phyloP scores from a whole-genome alignment of 2,113 vertebrate genomes.

The Uria aalge region DNA sequence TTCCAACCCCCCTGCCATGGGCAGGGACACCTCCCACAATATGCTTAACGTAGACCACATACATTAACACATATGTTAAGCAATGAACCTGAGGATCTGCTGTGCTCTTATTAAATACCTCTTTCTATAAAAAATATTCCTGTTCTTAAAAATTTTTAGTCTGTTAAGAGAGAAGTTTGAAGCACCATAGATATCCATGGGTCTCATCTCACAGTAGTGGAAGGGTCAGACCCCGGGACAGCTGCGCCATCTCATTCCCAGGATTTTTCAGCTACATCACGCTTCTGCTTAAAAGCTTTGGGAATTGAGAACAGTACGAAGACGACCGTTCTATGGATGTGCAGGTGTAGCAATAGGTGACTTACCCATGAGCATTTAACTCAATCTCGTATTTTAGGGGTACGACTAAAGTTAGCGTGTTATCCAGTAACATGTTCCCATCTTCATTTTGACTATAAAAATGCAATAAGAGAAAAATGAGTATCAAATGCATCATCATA shows the following conservation, averaged over 20 bases:
- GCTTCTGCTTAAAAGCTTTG: neutral
- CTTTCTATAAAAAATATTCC: neutral
- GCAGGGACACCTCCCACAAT: too few relatives aligned
- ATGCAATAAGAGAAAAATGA: neutral
- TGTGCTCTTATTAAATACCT: neutral
- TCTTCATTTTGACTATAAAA: conserved; percentile 83
- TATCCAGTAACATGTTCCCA: conserved; percentile 72
- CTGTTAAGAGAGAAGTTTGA: neutral
- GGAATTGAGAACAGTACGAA: neutral
- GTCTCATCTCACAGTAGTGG: neutral
- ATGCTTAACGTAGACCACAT: too few relatives aligned
- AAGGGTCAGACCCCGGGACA: neutral
- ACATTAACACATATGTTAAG: neutral
- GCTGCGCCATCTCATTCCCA: neutral
- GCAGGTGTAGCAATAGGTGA: neutral
- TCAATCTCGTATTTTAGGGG: conserved; percentile 85
- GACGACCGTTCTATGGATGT: neutral
- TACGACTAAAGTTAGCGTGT: conserved; percentile 72
- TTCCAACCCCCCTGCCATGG: too few relatives aligned
- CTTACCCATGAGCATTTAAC: conserved; percentile 87
- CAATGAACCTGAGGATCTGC: neutral
- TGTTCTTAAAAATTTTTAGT: neutral
- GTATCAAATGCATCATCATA: neutral
- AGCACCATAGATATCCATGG: neutral
- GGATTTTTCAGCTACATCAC: neutral